phyloP scores from a whole-genome alignment of 2,797 vertebrate species.

The Denticeps clupeoides region DNA sequence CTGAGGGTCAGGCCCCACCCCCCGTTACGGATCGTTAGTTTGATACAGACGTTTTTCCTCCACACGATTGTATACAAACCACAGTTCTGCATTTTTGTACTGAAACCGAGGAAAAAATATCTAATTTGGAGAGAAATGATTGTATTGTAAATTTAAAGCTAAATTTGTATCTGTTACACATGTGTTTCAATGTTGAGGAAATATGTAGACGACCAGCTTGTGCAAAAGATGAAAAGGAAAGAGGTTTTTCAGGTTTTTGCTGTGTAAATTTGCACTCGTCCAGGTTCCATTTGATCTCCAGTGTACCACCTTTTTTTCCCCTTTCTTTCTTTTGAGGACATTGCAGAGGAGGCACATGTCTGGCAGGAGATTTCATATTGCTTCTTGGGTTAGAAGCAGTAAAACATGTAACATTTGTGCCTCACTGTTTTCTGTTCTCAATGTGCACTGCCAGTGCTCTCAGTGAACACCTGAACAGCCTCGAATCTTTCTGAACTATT shows the following conservation, averaged over 20 bases:
- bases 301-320: not conserved
- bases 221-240: slow-evolving; percentile 72
- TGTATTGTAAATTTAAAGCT: slow-evolving; percentile 96
- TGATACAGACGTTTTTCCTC: slow-evolving; percentile 86
- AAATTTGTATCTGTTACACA: slow-evolving; percentile 80
- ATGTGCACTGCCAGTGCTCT: slow-evolving; percentile 83
- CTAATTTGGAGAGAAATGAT: slow-evolving; percentile 73
- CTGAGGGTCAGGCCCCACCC: too few species aligned
- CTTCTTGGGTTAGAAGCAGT: too few species aligned
- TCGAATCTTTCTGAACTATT: slow-evolving; percentile 33
- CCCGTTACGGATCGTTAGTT: too few species aligned
- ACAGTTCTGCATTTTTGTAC: slow-evolving; percentile 90
- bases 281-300: slow-evolving; percentile 4
- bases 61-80: slow-evolving; percentile 96
- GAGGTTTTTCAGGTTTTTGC: slow-evolving; percentile 76
- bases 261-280: slow-evolving; percentile 83
- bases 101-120: too few species aligned
- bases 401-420: slow-evolving; percentile 59
- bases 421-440: slow-evolving; percentile 79
- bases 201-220: slow-evolving; percentile 81
- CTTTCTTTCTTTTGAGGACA: slow-evolving; percentile 12
- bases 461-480: slow-evolving; percentile 79
- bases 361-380: too few species aligned
- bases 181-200: slow-evolving; percentile 51
- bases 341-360: slow-evolving; percentile 3